These are phyloP conservation scores for Chaenogobius annularis DNA, from an alignment of 2,113 vertebrate genomes.

Conservation along the genomic window DNA sequence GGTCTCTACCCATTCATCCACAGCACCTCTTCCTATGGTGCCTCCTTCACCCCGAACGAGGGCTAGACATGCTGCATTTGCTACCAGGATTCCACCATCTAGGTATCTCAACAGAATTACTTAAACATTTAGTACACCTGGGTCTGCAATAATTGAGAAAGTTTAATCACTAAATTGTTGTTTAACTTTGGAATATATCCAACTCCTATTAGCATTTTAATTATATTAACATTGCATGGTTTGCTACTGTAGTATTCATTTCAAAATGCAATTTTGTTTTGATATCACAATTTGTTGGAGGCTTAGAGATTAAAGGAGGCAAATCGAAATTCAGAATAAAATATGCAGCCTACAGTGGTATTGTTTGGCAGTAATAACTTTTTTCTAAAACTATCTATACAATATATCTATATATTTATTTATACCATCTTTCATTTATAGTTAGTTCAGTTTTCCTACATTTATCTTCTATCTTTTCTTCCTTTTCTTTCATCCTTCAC, in stretches of 20 bases:
- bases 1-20: constrained; percentile 61
- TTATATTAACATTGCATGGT: not conserved
- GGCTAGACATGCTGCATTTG: constrained; percentile 77
- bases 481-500: not conserved
- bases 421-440: not conserved
- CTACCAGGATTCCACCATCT: constrained; percentile 83
- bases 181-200: not conserved
- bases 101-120: constrained; percentile 82
- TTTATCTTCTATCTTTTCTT: constrained; percentile 13
- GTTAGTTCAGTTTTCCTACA: constrained; percentile 14
- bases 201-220: not conserved
- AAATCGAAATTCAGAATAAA: not conserved
- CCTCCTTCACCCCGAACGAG: constrained; percentile 76
- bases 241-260: not conserved
- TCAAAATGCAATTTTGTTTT: no score
- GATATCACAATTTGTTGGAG: no score
- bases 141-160: not conserved
- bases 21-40: constrained; percentile 67
- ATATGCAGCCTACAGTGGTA: not conserved
- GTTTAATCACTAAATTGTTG: not conserved
- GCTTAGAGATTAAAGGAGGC: not conserved
- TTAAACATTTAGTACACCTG: not conserved
- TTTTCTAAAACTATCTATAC: not conserved
- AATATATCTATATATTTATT: not conserved
- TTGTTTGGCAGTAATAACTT: not conserved